Evolutionary conservation across 1,140 invertebrate genomes (phyloP), one percentile per base, ranked within the genome.

Genomic region (fruit fly (Drosophila melanogaster)): DNA sequence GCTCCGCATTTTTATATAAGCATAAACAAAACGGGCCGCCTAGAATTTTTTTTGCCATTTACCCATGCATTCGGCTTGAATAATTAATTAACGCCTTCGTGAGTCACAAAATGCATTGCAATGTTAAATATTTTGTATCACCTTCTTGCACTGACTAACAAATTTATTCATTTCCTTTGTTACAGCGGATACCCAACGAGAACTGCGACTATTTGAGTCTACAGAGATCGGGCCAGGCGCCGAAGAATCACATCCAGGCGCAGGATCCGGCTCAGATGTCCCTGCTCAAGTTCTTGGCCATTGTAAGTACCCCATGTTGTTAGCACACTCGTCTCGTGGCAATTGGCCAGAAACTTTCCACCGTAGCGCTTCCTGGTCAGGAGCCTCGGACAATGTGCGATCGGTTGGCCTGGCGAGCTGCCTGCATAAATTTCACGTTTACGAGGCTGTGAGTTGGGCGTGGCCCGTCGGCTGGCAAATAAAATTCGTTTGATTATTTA

Each of bases 231-330:
- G 76, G 56, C 17, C 84, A 77, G 72, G 75, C 70, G 1, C 80
- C 66, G 53, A 59, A 46, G 10, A 22, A 38, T 14, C 71, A 55
- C 61, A 53, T 66, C 59, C 75, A 65, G 49, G 69, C 72, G n/a
- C 22, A 35, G 65, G 57, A 44, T 56, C 79, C 59, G 35, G 47
- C 53, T 33, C 79, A 93, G 58, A 94, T 94, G 92, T 94, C 94
- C 14, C 84, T 95, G 67, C 92, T 95, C 35, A 94, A 95, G 92
- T 94, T 94, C 85, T 91, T 95, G 67, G 94, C 94, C 57, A 93
- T 95, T 92, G 94, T 95, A 93, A 94, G 94, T 94, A 79, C 74
- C 43, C 51, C 12, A 40, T 37, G 47, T 38, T 57, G 41, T n/a
- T 30, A 8, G 3, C 30, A 30, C 41, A 35, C 22, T 30, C 37